A percentile compares a stretch with the other conserved stretches of the same genome.
Evolutionary conservation across 2,113 vertebrate genomes (phyloP).

Genomic region (Orcinus orca): DNA sequence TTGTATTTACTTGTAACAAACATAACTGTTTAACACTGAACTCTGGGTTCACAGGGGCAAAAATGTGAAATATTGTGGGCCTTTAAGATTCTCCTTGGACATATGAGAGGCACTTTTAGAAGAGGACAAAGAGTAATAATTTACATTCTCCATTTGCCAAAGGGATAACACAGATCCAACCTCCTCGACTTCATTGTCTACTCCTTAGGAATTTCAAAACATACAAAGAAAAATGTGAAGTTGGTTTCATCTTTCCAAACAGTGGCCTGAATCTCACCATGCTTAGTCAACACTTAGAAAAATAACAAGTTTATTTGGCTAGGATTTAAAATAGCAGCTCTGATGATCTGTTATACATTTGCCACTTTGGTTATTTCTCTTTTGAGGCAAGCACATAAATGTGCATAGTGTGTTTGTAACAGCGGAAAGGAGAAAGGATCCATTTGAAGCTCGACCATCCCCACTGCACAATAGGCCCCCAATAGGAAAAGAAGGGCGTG

Average conservation of each 20-base stretch:
- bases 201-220: conserved; percentile 49
- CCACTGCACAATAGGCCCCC: not conserved
- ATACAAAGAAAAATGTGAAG: conserved; percentile 5
- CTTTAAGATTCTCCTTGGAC: not conserved
- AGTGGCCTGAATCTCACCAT: not conserved
- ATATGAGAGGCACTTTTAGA: not conserved
- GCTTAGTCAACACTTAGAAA: not conserved
- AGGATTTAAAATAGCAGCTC: not conserved
- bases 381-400: not conserved
- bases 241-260: not conserved
- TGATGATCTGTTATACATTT: not conserved
- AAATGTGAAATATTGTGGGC: not conserved
- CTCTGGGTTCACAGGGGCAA: not conserved
- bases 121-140: not conserved
- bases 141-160: conserved; percentile 28
- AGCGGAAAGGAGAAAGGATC: not conserved
- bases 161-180: not conserved
- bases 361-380: conserved; percentile 18
- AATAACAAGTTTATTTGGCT: conserved; percentile 13
- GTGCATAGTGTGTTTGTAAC: not conserved
- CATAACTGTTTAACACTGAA: not conserved
- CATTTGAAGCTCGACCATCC: not conserved
- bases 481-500: rapidly evolving
- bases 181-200: not conserved
- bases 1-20: not conserved